A percentile compares a stretch with the other conserved stretches of the same genome.
Conservation (phyloP, 2,888 invertebrate species). For the Tachina grossa region DNA sequence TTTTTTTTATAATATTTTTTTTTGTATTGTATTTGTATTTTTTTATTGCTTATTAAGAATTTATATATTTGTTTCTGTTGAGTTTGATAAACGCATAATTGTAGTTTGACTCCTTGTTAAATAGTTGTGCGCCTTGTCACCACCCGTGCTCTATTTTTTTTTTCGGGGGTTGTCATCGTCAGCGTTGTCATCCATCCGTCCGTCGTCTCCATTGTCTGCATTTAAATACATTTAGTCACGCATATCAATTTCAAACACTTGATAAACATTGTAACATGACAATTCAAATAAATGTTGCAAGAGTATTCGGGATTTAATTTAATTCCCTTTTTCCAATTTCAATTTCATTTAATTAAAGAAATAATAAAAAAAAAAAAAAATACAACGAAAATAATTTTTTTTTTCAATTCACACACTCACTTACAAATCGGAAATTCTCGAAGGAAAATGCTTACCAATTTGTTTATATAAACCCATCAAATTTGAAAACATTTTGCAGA, state of each 20-base stretch:
- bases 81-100: slow-evolving; percentile 18
- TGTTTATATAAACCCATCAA: no score
- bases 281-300: slow-evolving; percentile 36
- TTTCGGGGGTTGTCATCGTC: slow-evolving; percentile 55
- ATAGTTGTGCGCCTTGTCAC: background rate
- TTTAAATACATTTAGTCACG: slow-evolving; percentile 79
- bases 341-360: slow-evolving; percentile 39
- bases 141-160: slow-evolving; percentile 30
- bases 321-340: slow-evolving; percentile 34
- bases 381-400: no score
- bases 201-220: slow-evolving; percentile 46
- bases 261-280: slow-evolving; percentile 67
- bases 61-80: background rate
- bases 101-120: slow-evolving; percentile 27
- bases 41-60: slow-evolving; percentile 20
- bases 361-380: background rate
- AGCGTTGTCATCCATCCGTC: slow-evolving; percentile 6
- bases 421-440: no score
- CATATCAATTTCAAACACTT: slow-evolving; percentile 77
- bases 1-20: background rate
- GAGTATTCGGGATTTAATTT: slow-evolving; percentile 34
- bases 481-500: no score
- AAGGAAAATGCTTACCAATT: no score
- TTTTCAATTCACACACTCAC: no score
- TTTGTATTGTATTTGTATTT: slow-evolving; percentile 7